Base-by-base conservation (phyloP, 2,113 vertebrate species). In the Muntiacus reevesi region DNA sequence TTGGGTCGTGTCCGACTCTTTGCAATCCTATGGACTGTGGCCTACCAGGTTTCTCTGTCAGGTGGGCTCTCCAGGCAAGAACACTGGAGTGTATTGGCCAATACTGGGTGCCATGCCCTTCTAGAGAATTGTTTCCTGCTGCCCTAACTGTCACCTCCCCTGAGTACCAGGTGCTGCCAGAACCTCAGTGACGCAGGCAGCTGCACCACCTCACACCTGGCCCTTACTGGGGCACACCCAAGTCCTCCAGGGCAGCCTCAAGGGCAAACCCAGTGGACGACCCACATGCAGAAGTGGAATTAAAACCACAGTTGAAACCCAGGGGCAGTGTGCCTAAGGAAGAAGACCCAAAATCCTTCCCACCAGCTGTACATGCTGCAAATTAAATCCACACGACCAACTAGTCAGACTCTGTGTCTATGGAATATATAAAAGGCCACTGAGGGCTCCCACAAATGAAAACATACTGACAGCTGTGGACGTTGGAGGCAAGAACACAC, bases 1-100 rank as follows among this genome's bases (percentile, higher is more conserved):
- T 23, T 6, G 19, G 19, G n/a, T 71, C 19, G 1, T 59, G 0
- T 71, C 67, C 0, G 0, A 71, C 67, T 23, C 67, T 23, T 23
- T 71, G n/a, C n/a, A 23, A 40, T 23, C 19, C 5, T 40, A 0
- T 23, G 19, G n/a, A 23, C n/a, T 71, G n/a, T 71, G 10, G n/a
- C n/a, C 67, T 71, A 1, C 67, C 67, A 40, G 67, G 19, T 5
- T 71, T 23, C 67, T 71, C 67, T 71, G 67, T 40, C 67, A 71
- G 5, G 67, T 4, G 4, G 10, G 0, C 23, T 71, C n/a, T 71
- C 67, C 19, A 23, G 67, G 67, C n/a, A 71, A 40, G 67, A 36
- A 40, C 40, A 23, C 2, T 71, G n/a, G 67, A 40, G n/a, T 12
- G n/a, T 71, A 23, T 12, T 40, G n/a, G 67, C 4, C 62, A 67